Evolutionary conservation across 2,113 vertebrate species (phyloP).

Genomic region (Athene noctua): DNA sequence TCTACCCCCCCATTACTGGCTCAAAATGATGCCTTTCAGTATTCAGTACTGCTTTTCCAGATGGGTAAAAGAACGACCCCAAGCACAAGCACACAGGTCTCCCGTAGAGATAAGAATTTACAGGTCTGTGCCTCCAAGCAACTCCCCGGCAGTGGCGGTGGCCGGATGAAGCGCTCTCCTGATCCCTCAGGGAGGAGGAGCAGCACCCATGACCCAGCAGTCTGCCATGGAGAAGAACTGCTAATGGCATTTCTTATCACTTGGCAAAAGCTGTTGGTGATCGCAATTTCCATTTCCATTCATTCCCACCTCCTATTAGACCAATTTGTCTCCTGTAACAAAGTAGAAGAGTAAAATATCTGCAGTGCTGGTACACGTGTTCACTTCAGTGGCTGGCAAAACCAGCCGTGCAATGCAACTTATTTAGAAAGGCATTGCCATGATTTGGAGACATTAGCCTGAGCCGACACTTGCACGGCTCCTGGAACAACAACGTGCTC

Average conservation of each 20-base stretch:
- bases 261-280: constrained; percentile 16
- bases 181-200: background rate
- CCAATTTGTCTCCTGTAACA: background rate
- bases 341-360: background rate
- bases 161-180: background rate
- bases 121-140: background rate
- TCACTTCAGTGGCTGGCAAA: background rate
- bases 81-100: background rate
- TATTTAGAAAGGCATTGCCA: background rate
- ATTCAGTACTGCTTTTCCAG: background rate
- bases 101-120: background rate
- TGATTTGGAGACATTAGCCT: background rate
- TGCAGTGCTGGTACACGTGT: accelerated
- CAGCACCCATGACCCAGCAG: background rate
- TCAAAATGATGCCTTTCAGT: background rate
- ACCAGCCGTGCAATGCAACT: background rate
- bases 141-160: background rate
- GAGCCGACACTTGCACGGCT: accelerated
- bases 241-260: constrained; percentile 33
- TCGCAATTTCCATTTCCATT: background rate
- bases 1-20: background rate
- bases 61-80: background rate
- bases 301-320: background rate
- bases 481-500: background rate
- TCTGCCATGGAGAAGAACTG: background rate